phyloP scores from a whole-genome alignment of 2,113 vertebrate genomes.

The Alethe diademata region DNA sequence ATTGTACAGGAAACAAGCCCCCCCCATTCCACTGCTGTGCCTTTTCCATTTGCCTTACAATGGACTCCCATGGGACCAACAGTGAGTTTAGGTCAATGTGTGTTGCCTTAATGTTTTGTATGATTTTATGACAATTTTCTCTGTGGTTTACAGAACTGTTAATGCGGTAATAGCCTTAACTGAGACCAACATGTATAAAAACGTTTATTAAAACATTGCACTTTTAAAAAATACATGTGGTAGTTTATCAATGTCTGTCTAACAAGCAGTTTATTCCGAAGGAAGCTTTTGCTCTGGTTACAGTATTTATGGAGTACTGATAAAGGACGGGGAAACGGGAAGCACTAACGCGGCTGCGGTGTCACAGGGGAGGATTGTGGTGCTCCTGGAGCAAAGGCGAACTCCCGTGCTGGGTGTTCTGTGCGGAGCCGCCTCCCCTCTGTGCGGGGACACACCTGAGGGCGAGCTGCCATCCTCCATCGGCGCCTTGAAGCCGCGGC shows the following conservation, averaged over 20 bases:
- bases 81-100: neutral
- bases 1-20: neutral
- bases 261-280: accelerated
- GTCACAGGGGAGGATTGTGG: neutral
- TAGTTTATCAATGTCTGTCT: neutral
- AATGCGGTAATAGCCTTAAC: slow-evolving; percentile 60
- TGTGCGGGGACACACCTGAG: neutral
- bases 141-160: slow-evolving; percentile 68
- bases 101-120: slow-evolving; percentile 25
- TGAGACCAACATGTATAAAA: slow-evolving; percentile 63
- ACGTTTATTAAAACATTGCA: slow-evolving; percentile 64
- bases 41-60: slow-evolving; percentile 12
- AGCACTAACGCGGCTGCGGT: neutral
- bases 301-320: neutral
- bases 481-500: neutral
- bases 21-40: neutral
- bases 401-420: neutral
- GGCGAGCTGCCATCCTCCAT: too few relatives aligned
- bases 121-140: slow-evolving; percentile 41
- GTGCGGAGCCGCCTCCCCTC: neutral
- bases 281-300: accelerated
- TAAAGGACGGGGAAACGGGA: neutral
- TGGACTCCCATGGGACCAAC: slow-evolving; percentile 6
- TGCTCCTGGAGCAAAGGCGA: neutral
- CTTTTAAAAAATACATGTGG: slow-evolving; percentile 15